Evolutionary conservation across 2,888 invertebrate species (phyloP), one percentile per base, ranked within the genome.

Genomic region (Oligia fasciuncula): DNA sequence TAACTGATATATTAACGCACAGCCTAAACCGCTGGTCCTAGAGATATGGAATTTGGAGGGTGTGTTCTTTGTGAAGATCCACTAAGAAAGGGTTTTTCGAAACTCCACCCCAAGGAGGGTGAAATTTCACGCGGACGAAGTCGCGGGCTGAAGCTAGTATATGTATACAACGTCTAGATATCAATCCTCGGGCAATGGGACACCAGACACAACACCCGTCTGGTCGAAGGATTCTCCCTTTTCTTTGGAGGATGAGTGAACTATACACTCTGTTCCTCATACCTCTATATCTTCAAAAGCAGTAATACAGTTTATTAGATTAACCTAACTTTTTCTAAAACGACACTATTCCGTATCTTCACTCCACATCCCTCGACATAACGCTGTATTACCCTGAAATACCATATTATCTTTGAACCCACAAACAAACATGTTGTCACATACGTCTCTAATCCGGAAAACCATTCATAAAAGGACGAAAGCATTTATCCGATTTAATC

Each of bases 401-500:
- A 17, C 46, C 1, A 60, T 68, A n/a, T 77, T 68, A n/a, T 77
- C 71, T 68, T 72, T 70, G 13, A 63, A 74, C 46, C 46, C 23
- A 66, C 73, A 77, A 76, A 84, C 76, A 87, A 87, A 86, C 65
- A 81, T 85, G 86, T 74, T 68, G 69, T 69, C 80, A 79, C 66
- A 73, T 73, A 40, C 72, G 63, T 72, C 29, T 74, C 46, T 74
- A 75, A 78, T 82, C 74, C 70, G n/a, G 63, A 80, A 83, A 72
- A 67, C 75, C n/a, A 78, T 81, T 83, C 80, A 81, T 68, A 83
- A 85, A 85, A 87, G 68, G 29, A 51, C 75, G 66, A 68, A 73
- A 72, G 51, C 60, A 80, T 79, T 85, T 66, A 77, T 76, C 74
- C 78, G 87, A 87, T 91, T 90, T 85, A 89, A 92, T 91, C 90